phyloP scores from a whole-genome alignment of 1,140 invertebrate genomes.

The Antheraea mylitta region DNA sequence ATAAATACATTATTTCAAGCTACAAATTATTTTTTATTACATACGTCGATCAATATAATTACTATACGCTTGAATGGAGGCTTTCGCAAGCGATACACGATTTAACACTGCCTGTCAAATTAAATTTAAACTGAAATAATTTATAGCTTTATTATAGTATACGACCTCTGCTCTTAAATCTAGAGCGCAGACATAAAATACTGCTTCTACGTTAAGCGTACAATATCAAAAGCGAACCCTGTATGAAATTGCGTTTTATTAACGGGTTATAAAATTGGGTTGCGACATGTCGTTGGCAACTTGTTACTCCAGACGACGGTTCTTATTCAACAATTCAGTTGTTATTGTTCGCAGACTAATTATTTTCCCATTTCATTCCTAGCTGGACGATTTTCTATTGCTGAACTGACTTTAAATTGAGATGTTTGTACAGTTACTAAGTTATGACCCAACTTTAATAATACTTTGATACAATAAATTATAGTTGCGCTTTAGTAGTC shows the following conservation, averaged over 20 bases:
- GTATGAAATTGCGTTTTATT: constrained; percentile 76
- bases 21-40: neutral
- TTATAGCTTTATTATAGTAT: constrained; percentile 74
- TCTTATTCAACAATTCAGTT: constrained; percentile 53
- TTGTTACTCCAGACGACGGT: constrained; percentile 58
- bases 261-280: constrained; percentile 72
- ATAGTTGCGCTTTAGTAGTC: neutral
- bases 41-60: neutral
- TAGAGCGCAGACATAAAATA: constrained; percentile 66
- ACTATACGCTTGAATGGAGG: constrained; percentile 59
- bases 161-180: constrained; percentile 61
- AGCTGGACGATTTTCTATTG: constrained; percentile 33
- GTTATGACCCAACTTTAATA: constrained; percentile 16
- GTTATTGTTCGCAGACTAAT: constrained; percentile 65
- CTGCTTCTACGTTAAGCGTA: constrained; percentile 48
- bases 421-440: neutral
- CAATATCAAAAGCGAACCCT: constrained; percentile 52
- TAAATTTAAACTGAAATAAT: constrained; percentile 75
- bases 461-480: constrained; percentile 5
- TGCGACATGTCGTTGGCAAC: constrained; percentile 69
- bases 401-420: constrained; percentile 32
- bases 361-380: constrained; percentile 53
- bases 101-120: constrained; percentile 64
- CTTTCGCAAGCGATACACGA: constrained; percentile 55
- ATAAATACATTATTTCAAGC: no score